Evolutionary conservation across 2,888 invertebrate species (phyloP), one percentile per base, ranked within the genome.

Genomic region (Mesoligia furuncula): DNA sequence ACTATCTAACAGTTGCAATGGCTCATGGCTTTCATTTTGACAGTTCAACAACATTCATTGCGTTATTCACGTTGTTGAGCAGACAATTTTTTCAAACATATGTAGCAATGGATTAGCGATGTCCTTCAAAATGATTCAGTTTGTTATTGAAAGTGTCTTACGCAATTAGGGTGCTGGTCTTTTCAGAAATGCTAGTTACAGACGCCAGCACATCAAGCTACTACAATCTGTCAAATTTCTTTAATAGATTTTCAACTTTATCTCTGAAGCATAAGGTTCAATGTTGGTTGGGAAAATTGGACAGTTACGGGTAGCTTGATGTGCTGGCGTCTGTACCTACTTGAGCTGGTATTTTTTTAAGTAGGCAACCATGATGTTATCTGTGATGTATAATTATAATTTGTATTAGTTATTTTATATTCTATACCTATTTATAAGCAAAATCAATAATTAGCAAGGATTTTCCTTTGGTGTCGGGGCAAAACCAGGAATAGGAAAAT

Each of bases 401-500:
- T 71, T 74, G 27, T 54, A 62, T 66, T 20, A 20, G 11, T 11
- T 15, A 42, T 27, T 45, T 27, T 20, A 66, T 66, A 15, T 48
- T 31, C 7, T 31, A 31, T 15, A 59, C n/a, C n/a, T n/a, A n/a
- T 24, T n/a, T 51, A 4, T 74, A 68, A 74, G 51, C 6, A 51
- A 83, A 70, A 11, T 57, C 54, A 31, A 72, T 69, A 61, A 61
- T 51, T 72, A 68, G 39, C 17, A 69, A 9, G 64, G 75, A 75
- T 75, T 80, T 84, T 75, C 72, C 80, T 62, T 0, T 69, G 64
- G 31, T 65, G 65, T 66, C 61, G 31, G 65, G 72, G 76, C 61
- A 80, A 76, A 84, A 73, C 64, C 75, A 69, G 75, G 68, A 80
- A 75, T 27, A 51, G 48, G 75, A 64, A 79, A 75, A 70, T 39